phyloP scores from a whole-genome alignment of 2,888 invertebrate genomes.

The Molanna angustata region DNA sequence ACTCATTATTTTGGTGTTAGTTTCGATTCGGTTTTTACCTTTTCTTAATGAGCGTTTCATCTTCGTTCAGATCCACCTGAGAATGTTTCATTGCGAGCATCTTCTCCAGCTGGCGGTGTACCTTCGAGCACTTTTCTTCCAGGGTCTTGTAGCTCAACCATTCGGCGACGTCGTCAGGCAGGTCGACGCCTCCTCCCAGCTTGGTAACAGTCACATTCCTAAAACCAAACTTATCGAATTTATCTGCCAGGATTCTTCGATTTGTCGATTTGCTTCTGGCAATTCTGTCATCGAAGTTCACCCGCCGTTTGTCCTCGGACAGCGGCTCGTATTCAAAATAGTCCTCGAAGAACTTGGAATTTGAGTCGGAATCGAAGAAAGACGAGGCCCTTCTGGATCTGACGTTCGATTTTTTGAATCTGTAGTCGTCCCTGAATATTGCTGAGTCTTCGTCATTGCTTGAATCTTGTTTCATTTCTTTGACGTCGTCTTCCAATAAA shows the following conservation, averaged over 20 bases:
- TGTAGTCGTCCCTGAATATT: constrained; percentile 10
- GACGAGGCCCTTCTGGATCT: constrained; percentile 4
- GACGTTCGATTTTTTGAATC: background rate
- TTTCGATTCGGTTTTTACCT: too few relatives aligned
- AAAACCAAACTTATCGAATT: constrained; percentile 43
- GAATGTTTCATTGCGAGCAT: too few relatives aligned
- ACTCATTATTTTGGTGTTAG: too few relatives aligned
- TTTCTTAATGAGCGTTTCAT: too few relatives aligned
- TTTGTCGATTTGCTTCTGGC: constrained; percentile 40
- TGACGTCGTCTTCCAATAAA: background rate
- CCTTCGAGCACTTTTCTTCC: constrained; percentile 53
- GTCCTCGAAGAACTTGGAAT: too few relatives aligned
- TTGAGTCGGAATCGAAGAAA: too few relatives aligned
- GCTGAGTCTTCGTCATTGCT: background rate
- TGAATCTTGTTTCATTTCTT: background rate
- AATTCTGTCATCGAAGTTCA: background rate
- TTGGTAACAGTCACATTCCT: constrained; percentile 56
- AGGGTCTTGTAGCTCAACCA: constrained; percentile 61
- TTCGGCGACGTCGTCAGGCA: constrained; percentile 51
- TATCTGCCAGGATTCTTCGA: constrained; percentile 19
- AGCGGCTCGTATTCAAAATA: background rate
- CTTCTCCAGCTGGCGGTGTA: constrained; percentile 37
- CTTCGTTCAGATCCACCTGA: too few relatives aligned
- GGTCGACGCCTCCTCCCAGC: constrained; percentile 46
- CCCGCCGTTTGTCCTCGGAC: background rate